Base-by-base conservation (phyloP, 2,888 invertebrate species). In the Invenusta paracnida region DNA sequence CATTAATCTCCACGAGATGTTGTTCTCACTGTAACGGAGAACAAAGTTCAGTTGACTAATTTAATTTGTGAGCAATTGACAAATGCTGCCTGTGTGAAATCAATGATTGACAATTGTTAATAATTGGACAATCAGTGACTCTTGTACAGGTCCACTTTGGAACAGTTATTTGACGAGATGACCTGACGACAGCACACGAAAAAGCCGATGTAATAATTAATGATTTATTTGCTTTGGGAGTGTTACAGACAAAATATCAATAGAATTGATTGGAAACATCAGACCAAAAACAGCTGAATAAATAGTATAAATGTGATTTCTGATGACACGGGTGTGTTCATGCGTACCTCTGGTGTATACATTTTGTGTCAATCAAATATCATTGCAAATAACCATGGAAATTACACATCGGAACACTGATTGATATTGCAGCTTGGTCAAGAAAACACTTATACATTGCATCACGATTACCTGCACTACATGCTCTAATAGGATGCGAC, bases 151-250 rank as follows among this genome's bases (percentile, higher is more conserved):
- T 88, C 13, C 67, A 29, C n/a, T 48, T 48, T 48, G 48, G 5
- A 48, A 48, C 48, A 48, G 48, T 48, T 48, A 48, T 48, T 48
- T 17, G 48, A 48, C 48, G 48, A 48, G 48, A 48, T 48, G 48
- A 48, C 48, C 48, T 48, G 17, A 48, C 48, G 30, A 87, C 87
- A 79, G 87, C 48, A 17, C 87, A 88, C 28, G 87, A 87, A 82
- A 85, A 87, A 84, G 87, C 87, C 27, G 88, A 87, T 83, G 86
- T 87, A 67, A 88, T 87, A 5, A 87, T 88, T 2, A n/a, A n/a
- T n/a, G n/a, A 27, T 84, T 27, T 85, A 88, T 23, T 87, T 87
- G 13, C 11, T 1, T 73, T 29, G 82, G 82, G 13, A 30, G 29
- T 5, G 82, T 25, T 28, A 5, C 17, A 29, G 11, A 28, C 29